These are phyloP conservation scores for Spilarctia lutea DNA, from an alignment of 2,888 invertebrate species.

Conservation along the genomic window DNA sequence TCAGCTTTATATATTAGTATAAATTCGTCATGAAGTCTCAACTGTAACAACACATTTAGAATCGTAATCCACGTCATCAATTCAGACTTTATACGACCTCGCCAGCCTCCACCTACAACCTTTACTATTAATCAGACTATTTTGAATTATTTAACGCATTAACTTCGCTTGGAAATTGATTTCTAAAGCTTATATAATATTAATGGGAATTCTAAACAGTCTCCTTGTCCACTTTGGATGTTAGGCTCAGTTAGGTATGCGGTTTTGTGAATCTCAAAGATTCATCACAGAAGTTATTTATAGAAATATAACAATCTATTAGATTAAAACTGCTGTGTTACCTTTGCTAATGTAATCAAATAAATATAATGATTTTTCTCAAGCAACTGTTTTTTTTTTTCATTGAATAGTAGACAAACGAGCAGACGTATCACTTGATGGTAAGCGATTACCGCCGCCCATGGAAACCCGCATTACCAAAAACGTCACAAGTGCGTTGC, in stretches of 20 bases:
- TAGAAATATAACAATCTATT: not conserved
- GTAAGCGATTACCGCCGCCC: too few relatives aligned
- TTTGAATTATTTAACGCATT: conserved; percentile 40
- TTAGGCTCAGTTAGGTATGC: conserved; percentile 1
- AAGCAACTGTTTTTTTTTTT: too few relatives aligned
- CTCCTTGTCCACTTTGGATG: conserved; percentile 4
- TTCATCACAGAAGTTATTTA: not conserved
- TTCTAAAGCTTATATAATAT: conserved; percentile 30
- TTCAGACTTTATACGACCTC: not conserved
- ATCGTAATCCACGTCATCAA: conserved; percentile 8
- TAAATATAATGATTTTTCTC: too few relatives aligned
- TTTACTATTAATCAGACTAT: conserved; percentile 38
- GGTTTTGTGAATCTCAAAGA: not conserved
- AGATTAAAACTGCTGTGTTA: not conserved
- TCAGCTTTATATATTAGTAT: too few relatives aligned
- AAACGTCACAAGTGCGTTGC: too few relatives aligned
- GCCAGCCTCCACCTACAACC: conserved; percentile 15
- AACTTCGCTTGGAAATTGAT: conserved; percentile 23
- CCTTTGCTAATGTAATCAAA: too few relatives aligned
- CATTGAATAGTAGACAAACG: too few relatives aligned
- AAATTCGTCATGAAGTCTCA: not conserved
- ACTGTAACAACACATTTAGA: not conserved
- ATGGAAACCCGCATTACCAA: too few relatives aligned
- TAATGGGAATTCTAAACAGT: conserved; percentile 20
- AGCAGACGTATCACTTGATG: too few relatives aligned